phyloP scores from a whole-genome alignment of 2,113 vertebrate species.

The Antigone vipio region DNA sequence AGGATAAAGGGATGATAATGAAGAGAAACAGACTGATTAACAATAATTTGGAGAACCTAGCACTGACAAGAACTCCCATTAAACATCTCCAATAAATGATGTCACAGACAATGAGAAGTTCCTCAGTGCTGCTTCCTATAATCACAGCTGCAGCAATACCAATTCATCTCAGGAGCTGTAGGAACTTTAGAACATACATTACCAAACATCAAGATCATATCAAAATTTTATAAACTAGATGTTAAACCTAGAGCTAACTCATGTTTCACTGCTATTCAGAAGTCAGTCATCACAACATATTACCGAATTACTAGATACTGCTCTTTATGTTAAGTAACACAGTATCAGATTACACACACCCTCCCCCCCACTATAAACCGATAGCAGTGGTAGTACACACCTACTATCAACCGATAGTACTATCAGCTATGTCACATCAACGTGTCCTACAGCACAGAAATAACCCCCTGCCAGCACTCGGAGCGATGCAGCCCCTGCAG shows the following conservation, averaged over 20 bases:
- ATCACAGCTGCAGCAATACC: background rate
- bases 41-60: background rate
- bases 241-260: background rate
- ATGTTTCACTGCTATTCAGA: background rate
- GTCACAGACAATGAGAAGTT: conserved; percentile 25
- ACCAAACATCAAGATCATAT: conserved; percentile 1
- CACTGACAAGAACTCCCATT: background rate
- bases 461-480: background rate
- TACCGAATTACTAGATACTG: background rate
- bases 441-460: background rate
- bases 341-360: background rate
- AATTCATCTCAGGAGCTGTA: conserved; percentile 26
- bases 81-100: background rate
- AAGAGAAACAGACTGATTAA: background rate
- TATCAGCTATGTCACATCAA: background rate
- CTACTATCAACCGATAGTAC: background rate
- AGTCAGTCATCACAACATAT: background rate
- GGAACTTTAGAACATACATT: conserved; percentile 39
- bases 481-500: background rate
- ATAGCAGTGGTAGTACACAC: background rate
- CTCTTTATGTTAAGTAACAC: background rate
- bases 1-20: background rate
- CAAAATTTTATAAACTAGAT: conserved; percentile 40
- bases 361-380: background rate
- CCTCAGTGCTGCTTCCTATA: background rate